Evolutionary conservation across 2,113 vertebrate genomes (phyloP), one percentile per base, ranked within the genome.

Genomic region (Cyprinus carpio): DNA sequence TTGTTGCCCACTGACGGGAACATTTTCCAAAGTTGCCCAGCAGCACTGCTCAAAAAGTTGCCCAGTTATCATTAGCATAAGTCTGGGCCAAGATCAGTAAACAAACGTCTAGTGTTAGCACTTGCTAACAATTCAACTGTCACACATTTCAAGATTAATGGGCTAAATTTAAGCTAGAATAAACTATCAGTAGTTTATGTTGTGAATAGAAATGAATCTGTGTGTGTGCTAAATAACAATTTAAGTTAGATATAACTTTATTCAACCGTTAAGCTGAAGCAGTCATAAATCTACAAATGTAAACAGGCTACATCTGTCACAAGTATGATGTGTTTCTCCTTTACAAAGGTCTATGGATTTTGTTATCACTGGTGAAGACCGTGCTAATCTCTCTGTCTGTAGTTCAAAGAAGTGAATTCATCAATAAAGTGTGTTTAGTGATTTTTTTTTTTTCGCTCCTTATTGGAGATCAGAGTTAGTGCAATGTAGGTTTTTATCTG

Each of bases 351-450:
- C 49, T 54, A 54, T 76, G 25, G 46, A 31, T 76, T 54, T 31
- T 31, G 49, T 76, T 31, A 54, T 76, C 75, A 54, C 46, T 54
- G 16, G 4, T 40, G 4, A 18, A 54, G 27, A 54, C 29, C 1
- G 16, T 20, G 15, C 27, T 76, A 8, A 20, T 54, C 8, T 25
- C 23, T 6, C 29, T 76, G 46, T 31, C 27, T 76, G 75, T 76
- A 54, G 23, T 74, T 46, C 46, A 76, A 76, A 76, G 75, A 27
- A 76, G 43, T 51, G 27, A 54, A 23, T 51, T 76, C 16, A 76
- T 76, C 49, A 20, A 10, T 76, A 29, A 76, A 31, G 31, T 76
- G 49, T 54, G 75, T 27, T 76, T 27, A 76, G 49, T 54, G 16
- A 27, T 9, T n/a, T 4, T 40, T 40, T 40, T 2, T 9, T 9